Evolutionary conservation across 2,888 invertebrate species (phyloP).

Genomic region (Tribolium freemani): DNA sequence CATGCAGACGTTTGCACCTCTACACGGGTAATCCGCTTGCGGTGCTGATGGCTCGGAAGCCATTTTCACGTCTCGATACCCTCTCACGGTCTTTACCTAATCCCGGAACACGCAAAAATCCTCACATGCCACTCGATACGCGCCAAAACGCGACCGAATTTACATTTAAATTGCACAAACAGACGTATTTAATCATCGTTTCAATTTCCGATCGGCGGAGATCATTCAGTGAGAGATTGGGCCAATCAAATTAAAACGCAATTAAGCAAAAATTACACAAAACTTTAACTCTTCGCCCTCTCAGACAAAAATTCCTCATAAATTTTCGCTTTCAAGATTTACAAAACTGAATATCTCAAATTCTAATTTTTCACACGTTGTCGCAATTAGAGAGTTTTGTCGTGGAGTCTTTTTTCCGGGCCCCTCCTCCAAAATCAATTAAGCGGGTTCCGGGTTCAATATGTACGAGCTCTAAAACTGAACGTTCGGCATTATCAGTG

Average conservation of each 20-base stretch:
- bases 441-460: conserved; percentile 25
- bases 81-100: conserved; percentile 36
- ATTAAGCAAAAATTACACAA: not conserved
- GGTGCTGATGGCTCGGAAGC: conserved; percentile 48
- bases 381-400: too few species aligned
- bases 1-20: conserved; percentile 51
- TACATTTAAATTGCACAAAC: conserved; percentile 33
- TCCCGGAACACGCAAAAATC: conserved; percentile 33
- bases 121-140: conserved; percentile 11
- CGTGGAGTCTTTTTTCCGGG: not conserved
- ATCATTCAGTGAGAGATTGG: not conserved
- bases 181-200: conserved; percentile 23
- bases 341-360: not conserved
- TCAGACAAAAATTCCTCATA: too few species aligned
- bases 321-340: too few species aligned
- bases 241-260: not conserved
- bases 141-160: not conserved
- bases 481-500: conserved; percentile 56
- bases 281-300: not conserved
- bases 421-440: conserved; percentile 23
- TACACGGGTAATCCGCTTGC: conserved; percentile 61
- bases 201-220: not conserved
- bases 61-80: conserved; percentile 40
- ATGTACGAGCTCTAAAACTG: conserved; percentile 54
- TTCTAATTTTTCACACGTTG: not conserved